Evolutionary conservation across 2,797 vertebrate genomes (phyloP), one percentile per base, ranked within the genome.

Genomic region (Phrynocephalus vlangalii): DNA sequence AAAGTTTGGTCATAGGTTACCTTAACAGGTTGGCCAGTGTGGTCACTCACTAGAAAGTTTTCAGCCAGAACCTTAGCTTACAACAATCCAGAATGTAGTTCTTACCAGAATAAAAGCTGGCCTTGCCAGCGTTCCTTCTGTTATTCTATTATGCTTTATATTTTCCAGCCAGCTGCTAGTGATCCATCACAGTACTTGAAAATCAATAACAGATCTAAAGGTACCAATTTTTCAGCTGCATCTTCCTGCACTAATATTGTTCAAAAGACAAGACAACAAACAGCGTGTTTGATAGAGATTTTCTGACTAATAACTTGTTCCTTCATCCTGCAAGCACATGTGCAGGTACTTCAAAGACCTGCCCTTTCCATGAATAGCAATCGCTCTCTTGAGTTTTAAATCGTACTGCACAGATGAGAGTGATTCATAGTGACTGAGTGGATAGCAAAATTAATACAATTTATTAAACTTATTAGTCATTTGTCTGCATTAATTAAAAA

Each of bases 401-500:
- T 77, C 24, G 56, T 15, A 52, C 33, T 60, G 68, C 28, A 63
- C n/a, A 80, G 3, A 60, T 4, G 28, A 2, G 33, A 84, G 76
- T 84, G 76, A 84, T 50, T 72, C 87, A 71, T 48, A 85, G 20
- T 63, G 84, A 60, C 7, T 77, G 63, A 30, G 2, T 20, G n/a
- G 68, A 52, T 82, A 81, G 2, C 71, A 30, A 52, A 3, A 50
- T 83, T 38, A 66, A 22, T 20, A 72, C 52, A 56, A 2, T 38
- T 30, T 33, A 70, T 38, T 70, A 83, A 82, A 82, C 5, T 7
- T 44, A 52, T 73, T 85, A 87, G n/a, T 28, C 60, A 77, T 67
- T 83, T 86, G 77, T 78, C 26, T 72, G n/a, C 75, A 60, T 78
- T 83, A 68, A 38, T 38, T 38, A 38, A 38, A 82, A 68, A 52